Percentiles rank a stretch among this genome's conserved stretches.
phyloP scores from a whole-genome alignment of 2,113 vertebrate species.

The Chloropsis hardwickii region DNA sequence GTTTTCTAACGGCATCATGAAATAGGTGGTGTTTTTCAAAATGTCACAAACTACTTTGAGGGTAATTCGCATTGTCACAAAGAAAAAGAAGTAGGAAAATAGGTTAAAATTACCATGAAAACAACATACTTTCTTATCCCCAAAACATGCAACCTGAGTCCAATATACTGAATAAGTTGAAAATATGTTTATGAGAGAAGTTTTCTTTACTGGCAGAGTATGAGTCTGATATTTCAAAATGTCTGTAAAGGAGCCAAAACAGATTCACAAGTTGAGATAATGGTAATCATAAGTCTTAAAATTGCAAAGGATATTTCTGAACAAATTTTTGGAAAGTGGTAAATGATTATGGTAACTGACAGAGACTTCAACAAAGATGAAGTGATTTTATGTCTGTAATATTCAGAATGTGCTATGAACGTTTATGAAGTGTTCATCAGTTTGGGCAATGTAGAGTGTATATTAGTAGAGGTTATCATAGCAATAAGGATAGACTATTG shows the following conservation, averaged over 20 bases:
- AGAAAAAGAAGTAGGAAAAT: not conserved
- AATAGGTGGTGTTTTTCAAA: not conserved
- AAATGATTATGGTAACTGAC: not conserved
- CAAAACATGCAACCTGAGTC: not conserved
- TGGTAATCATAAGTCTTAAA: not conserved
- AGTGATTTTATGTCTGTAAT: not conserved
- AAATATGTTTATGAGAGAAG: not conserved
- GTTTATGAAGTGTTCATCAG: not conserved
- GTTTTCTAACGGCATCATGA: not conserved
- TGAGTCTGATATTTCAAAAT: not conserved
- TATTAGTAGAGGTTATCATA: not conserved
- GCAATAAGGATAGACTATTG: not conserved
- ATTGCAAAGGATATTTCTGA: slow-evolving; percentile 1
- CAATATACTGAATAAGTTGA: not conserved
- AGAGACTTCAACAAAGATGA: not conserved
- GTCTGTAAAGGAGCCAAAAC: not conserved
- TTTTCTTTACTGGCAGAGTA: not conserved
- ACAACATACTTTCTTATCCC: not conserved
- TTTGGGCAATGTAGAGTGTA: not conserved
- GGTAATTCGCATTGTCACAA: not conserved
- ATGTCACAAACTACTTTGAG: not conserved
- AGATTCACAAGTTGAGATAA: not conserved
- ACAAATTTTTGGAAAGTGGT: not conserved
- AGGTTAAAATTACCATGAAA: not conserved
- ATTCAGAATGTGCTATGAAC: not conserved